Percentiles rank a stretch among this genome's conserved stretches.
Conservation (phyloP, 2,888 invertebrate species). For the Acrobasis consociella region DNA sequence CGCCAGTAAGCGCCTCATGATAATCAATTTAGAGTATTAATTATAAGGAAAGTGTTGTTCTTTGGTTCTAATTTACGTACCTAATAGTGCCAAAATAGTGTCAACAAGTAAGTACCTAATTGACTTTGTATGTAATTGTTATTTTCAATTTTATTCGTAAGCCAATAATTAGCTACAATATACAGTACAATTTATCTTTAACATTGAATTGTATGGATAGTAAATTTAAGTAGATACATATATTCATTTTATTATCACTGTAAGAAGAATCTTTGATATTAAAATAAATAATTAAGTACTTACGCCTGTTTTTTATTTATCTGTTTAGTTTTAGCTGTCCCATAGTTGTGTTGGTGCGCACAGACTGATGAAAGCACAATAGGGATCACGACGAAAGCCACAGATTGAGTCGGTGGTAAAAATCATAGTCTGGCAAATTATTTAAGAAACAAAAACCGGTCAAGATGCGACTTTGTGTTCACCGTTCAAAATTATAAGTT, state of each 20-base stretch:
- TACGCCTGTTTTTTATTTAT: constrained; percentile 40
- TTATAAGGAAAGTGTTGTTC: constrained; percentile 51
- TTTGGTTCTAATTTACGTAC: constrained; percentile 61
- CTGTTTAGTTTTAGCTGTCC: neutral
- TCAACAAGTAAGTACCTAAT: constrained; percentile 31
- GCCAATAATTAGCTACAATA: constrained; percentile 52
- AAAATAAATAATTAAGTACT: constrained; percentile 68
- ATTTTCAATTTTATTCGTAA: constrained; percentile 44
- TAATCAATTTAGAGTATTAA: constrained; percentile 52
- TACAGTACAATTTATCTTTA: constrained; percentile 55
- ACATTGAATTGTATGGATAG: constrained; percentile 51
- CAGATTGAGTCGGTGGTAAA: too few species aligned
- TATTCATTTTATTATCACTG: constrained; percentile 62
- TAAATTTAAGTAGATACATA: constrained; percentile 52
- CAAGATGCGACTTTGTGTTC: too few species aligned
- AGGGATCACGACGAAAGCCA: too few species aligned
- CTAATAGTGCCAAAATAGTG: constrained; percentile 75
- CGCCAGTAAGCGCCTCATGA: constrained; percentile 62
- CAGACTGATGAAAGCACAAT: too few species aligned
- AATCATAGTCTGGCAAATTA: too few species aligned
- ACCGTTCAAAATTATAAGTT: too few species aligned
- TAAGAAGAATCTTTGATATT: constrained; percentile 66
- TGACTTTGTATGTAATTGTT: constrained; percentile 38
- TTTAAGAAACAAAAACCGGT: too few species aligned
- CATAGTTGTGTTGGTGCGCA: neutral